These are phyloP conservation scores for Nasonia longicornis DNA, from an alignment of 1,140 invertebrate genomes.

Conservation along the genomic window DNA sequence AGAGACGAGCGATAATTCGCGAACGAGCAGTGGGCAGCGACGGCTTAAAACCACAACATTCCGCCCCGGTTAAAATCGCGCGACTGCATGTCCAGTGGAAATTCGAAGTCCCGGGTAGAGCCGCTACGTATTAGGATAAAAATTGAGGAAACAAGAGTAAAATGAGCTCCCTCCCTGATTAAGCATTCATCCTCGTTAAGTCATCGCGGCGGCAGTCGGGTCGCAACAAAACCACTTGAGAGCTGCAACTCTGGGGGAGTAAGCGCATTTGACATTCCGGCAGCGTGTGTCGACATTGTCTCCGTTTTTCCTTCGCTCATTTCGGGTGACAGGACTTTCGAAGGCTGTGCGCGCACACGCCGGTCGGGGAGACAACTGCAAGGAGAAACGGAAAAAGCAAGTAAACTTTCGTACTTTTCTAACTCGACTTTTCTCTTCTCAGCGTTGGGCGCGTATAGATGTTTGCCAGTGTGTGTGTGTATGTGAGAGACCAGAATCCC, in stretches of 20 bases:
- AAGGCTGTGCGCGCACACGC: not conserved
- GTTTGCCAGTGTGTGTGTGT: not conserved
- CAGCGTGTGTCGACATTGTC: not conserved
- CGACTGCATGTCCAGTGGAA: not conserved
- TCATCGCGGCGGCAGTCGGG: not conserved
- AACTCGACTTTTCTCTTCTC: constrained; percentile 14
- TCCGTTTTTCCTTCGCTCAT: not conserved
- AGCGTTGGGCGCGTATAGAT: not conserved
- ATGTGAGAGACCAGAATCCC: not conserved
- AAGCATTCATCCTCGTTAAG: constrained; percentile 12
- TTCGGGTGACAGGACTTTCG: not conserved
- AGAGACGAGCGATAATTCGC: not conserved
- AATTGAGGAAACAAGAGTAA: not conserved
- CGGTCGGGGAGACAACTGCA: not conserved
- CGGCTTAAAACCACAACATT: not conserved
- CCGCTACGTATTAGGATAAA: not conserved
- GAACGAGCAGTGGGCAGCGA: not conserved
- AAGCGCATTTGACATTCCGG: constrained; percentile 15
- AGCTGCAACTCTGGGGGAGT: not conserved
- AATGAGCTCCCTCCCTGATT: not conserved
- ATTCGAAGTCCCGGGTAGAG: not conserved
- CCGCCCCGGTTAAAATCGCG: too few relatives aligned
- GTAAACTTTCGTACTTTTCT: constrained; percentile 8
- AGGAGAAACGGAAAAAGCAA: constrained; percentile 10
- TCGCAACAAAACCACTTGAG: not conserved